These are phyloP conservation scores for Epizoanthus stellaris DNA, from an alignment of 92 coral and sea anemone species.

Conservation along the genomic window DNA sequence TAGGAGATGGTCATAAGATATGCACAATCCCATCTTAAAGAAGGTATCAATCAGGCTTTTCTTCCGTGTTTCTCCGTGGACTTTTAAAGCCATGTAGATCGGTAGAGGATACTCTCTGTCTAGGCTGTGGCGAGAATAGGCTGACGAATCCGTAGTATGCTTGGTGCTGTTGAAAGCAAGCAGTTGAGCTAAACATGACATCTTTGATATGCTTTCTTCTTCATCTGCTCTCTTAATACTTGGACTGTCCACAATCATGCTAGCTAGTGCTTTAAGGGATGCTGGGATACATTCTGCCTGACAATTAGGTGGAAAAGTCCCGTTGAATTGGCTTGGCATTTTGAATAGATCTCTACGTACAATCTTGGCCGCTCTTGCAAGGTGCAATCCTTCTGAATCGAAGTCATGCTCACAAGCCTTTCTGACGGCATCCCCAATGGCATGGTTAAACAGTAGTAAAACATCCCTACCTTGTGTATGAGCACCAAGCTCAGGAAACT, in stretches of 20 bases:
- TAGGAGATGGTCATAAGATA: constrained; percentile 36
- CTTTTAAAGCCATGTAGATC: constrained; percentile 20
- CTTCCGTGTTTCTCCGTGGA: constrained; percentile 35
- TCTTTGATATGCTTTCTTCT: not conserved
- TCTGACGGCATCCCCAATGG: constrained; percentile 47
- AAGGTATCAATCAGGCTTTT: constrained; percentile 37
- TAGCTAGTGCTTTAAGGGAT: constrained; percentile 40
- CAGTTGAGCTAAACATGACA: no score
- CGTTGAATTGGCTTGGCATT: constrained; percentile 9
- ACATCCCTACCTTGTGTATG: constrained; percentile 38
- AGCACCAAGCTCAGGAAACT: no score
- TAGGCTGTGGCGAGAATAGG: not conserved
- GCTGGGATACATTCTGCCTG: constrained; percentile 21
- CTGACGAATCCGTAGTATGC: no score
- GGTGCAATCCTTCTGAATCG: constrained; percentile 47
- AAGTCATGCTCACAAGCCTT: constrained; percentile 29
- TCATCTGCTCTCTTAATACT: not conserved
- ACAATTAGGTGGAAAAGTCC: constrained; percentile 24
- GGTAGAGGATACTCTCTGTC: constrained; percentile 21
- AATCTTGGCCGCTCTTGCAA: constrained; percentile 51
- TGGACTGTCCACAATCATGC: constrained; percentile 33
- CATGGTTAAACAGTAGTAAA: constrained; percentile 41
- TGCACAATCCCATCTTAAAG: constrained; percentile 34
- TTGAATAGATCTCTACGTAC: constrained; percentile 52
- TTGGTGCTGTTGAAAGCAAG: no score